Evolutionary conservation across 2,113 vertebrate genomes (phyloP).

Genomic region (Suncus etruscus): DNA sequence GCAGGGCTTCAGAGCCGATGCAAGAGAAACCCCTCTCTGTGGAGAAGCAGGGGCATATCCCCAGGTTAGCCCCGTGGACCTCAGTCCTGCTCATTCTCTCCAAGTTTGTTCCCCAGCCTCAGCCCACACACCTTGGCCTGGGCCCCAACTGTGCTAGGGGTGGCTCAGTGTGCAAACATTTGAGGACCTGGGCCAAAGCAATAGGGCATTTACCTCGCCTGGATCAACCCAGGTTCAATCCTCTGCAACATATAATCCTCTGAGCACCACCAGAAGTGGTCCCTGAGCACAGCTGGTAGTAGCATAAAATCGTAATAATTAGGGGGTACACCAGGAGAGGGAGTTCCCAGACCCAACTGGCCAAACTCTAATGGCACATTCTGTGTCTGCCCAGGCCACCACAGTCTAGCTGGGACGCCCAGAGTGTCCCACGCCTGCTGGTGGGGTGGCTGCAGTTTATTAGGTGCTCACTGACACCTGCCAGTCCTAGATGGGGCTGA

Average conservation of each 20-base stretch:
- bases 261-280: no score
- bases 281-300: no score
- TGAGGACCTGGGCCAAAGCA: no score
- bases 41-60: background rate
- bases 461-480: slow-evolving; percentile 70
- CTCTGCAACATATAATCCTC: no score
- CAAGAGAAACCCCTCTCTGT: no score
- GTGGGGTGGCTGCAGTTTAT: slow-evolving; percentile 63
- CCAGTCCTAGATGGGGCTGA: slow-evolving; percentile 68
- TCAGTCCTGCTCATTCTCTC: background rate
- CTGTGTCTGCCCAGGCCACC: background rate
- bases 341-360: background rate
- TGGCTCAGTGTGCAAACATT: no score
- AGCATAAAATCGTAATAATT: background rate
- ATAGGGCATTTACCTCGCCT: background rate
- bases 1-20: background rate
- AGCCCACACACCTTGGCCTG: background rate
- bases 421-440: slow-evolving; percentile 4
- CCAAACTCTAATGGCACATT: background rate
- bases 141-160: no score
- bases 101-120: background rate
- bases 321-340: background rate
- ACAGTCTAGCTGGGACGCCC: background rate
- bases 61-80: no score
- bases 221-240: no score